phyloP scores from a whole-genome alignment of 2,888 invertebrate species.

The Eurytoma adleriae region DNA sequence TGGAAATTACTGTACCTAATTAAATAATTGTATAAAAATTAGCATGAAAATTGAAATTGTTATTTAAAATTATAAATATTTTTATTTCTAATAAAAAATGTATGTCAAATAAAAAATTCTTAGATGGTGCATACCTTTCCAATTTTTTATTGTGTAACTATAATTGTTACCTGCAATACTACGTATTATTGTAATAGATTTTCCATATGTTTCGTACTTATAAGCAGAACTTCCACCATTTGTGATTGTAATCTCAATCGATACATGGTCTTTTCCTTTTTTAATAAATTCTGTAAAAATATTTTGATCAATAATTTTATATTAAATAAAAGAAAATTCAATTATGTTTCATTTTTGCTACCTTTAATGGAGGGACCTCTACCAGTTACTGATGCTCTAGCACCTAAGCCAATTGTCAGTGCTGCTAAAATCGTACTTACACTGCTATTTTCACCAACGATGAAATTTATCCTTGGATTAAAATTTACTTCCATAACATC shows the following conservation, averaged over 20 bases:
- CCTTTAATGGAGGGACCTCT: slow-evolving; percentile 85
- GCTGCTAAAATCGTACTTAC: slow-evolving; percentile 95
- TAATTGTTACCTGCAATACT: slow-evolving; percentile 81
- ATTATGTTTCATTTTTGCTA: slow-evolving; percentile 70
- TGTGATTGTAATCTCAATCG: slow-evolving; percentile 84
- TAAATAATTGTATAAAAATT: too few species aligned
- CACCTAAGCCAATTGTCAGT: slow-evolving; percentile 90
- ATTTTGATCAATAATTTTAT: background rate
- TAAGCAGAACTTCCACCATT: slow-evolving; percentile 86
- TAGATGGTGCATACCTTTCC: slow-evolving; percentile 79
- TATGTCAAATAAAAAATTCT: slow-evolving; percentile 9
- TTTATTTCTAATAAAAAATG: background rate
- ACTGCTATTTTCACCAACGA: slow-evolving; percentile 91
- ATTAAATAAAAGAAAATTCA: background rate
- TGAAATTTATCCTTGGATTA: slow-evolving; percentile 88
- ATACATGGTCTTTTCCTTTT: slow-evolving; percentile 84
- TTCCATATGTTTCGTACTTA: slow-evolving; percentile 80
- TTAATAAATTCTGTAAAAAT: slow-evolving; percentile 82
- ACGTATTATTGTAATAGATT: slow-evolving; percentile 80
- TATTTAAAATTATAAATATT: slow-evolving; percentile 18
- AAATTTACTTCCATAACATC: slow-evolving; percentile 85
- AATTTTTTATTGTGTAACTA: slow-evolving; percentile 84
- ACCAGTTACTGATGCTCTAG: slow-evolving; percentile 86
- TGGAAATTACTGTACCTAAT: slow-evolving; percentile 82
- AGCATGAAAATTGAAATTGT: too few species aligned